Percentiles rank a stretch among this genome's conserved stretches.
Evolutionary conservation across 2,888 invertebrate species (phyloP).

Genomic region (Drosophila histrio): DNA sequence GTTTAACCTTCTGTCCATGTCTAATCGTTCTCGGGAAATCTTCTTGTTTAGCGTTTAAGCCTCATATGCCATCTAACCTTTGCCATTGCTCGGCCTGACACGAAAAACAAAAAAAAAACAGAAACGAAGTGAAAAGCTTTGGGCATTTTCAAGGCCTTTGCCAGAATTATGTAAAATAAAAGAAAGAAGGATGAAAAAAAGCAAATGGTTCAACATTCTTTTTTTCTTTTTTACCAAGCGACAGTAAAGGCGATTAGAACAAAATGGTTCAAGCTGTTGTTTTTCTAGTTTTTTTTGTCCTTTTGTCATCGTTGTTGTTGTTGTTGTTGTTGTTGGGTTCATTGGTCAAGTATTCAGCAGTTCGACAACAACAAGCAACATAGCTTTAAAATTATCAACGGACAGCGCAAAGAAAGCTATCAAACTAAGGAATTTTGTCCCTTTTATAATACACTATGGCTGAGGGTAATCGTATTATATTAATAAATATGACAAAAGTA

Average conservation of each 20-base stretch:
- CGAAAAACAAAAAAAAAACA: conserved; percentile 1
- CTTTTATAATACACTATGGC: conserved; percentile 5
- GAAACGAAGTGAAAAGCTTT: neutral
- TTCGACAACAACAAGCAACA: conserved; percentile 9
- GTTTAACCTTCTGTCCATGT: conserved; percentile 34
- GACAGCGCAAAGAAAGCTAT: conserved; percentile 8
- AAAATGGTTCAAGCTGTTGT: conserved; percentile 34
- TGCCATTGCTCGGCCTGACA: conserved; percentile 4
- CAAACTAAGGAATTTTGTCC: conserved; percentile 4
- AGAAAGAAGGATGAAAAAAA: neutral
- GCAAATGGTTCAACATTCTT: conserved; percentile 24
- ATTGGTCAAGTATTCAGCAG: conserved; percentile 34
- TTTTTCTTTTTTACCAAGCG: neutral
- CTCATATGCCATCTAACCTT: conserved; percentile 35
- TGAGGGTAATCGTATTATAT: neutral
- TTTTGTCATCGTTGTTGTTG: conserved; percentile 5
- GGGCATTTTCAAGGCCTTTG: conserved; percentile 35
- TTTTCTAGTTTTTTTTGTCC: conserved; percentile 10
- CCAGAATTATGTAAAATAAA: conserved; percentile 41
- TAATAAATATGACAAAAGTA: neutral
- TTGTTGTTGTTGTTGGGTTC: conserved; percentile 31
- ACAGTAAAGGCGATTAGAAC: conserved; percentile 38
- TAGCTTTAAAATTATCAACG: conserved; percentile 20
- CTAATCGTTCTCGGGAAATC: conserved; percentile 30
- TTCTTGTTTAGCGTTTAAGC: conserved; percentile 25